Evolutionary conservation across 2,113 vertebrate genomes (phyloP), one percentile per base, ranked within the genome.

Genomic region (Proteles cristata): DNA sequence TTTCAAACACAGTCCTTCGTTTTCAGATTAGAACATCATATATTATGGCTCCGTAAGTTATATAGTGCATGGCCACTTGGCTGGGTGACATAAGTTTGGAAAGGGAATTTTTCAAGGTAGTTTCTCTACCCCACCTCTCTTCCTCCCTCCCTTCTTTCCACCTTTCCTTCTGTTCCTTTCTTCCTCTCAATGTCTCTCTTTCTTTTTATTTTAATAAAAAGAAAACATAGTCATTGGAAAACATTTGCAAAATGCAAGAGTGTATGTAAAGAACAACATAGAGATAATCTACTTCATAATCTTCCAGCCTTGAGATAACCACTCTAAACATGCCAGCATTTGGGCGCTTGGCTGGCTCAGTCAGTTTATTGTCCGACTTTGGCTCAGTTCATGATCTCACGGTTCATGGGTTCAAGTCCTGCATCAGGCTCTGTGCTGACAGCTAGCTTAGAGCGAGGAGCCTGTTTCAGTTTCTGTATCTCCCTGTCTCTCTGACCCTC

Each of bases 91-190:
- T 65, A 50, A 14, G 2, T 93, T 88, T 88, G 33, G 26, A 71
- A 68, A 53, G 19, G 16, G 6, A 0, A 16, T 23, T 95, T 88
- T 87, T 95, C 81, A 53, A 65, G 12, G 14, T 33, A 69, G 11
- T 5, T 12, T 45, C 0, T 84, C 61, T 4, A 25, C 8, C 66
- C 26, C 1, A 6, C 65, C 11, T n/a, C 15, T 2, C 6, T 10
- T 2, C 17, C 4, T n/a, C 10, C 7, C 15, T 68, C 5, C 17
- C 1, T 66, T 2, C 65, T 5, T 65, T 12, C 63, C 10, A 15
- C 0, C 25, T 1, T 63, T 0, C 61, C 23, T 66, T 1, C 15
- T 14, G 11, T 17, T 68, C 31, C 28, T 17, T 35, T 15, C 15
- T 69, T 19, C 7, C 14, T 71, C 58, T 61, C 58, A 61, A 3